Evolutionary conservation across 2,888 invertebrate genomes (phyloP).

Genomic region (Kuschelorhynchus macadamiae): DNA sequence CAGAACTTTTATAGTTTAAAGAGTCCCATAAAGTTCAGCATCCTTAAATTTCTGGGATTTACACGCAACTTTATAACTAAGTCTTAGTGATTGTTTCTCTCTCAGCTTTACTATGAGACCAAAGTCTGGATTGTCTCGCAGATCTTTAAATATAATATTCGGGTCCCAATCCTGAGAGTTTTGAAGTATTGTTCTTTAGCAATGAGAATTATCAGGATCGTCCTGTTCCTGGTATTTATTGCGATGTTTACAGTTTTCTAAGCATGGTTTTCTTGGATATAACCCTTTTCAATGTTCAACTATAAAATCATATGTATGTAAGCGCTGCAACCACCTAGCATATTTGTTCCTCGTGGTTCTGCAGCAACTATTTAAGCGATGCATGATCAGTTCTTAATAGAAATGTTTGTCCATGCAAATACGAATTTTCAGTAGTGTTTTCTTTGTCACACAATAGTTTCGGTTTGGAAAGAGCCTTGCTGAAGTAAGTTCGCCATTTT

Average conservation of each 20-base stretch:
- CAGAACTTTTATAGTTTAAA: no score
- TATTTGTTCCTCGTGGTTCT: slow-evolving; percentile 1
- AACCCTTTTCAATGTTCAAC: slow-evolving; percentile 6
- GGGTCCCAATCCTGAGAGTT: not conserved
- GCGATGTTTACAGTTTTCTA: slow-evolving; percentile 2
- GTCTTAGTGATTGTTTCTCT: not conserved
- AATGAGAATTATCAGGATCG: not conserved
- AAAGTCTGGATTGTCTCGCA: not conserved
- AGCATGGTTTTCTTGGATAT: slow-evolving; percentile 12
- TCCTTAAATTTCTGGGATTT: no score
- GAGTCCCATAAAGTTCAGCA: no score
- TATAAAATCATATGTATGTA: slow-evolving; percentile 6
- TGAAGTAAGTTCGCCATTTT: not conserved
- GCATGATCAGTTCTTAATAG: slow-evolving; percentile 15
- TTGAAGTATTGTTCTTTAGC: not conserved
- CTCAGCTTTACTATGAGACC: not conserved
- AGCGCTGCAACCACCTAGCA: slow-evolving; percentile 12
- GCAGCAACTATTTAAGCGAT: slow-evolving; percentile 1
- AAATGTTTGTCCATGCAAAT: slow-evolving; percentile 1
- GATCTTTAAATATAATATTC: not conserved
- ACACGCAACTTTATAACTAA: no score
- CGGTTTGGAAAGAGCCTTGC: not conserved
- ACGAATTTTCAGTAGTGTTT: not conserved
- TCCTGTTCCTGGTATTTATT: not conserved
- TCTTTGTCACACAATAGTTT: not conserved